Evolutionary conservation across 2,113 vertebrate genomes (phyloP).

Genomic region (Podilymbus podiceps): DNA sequence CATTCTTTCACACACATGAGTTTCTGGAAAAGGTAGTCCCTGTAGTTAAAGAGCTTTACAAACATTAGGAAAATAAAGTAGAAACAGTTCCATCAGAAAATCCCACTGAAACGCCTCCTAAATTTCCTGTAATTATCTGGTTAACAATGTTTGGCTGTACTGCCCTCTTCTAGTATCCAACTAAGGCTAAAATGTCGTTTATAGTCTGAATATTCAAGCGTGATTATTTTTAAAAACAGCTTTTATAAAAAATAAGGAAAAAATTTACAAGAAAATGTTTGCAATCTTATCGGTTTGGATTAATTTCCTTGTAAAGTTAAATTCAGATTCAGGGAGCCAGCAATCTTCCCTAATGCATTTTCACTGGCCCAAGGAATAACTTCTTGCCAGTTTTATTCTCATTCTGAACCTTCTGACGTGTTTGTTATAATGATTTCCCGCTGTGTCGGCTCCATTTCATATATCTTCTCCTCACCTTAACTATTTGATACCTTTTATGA

Average conservation of each 20-base stretch:
- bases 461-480: background rate
- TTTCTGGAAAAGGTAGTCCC: slow-evolving; percentile 70
- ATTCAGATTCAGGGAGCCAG: background rate
- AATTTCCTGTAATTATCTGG: slow-evolving; percentile 6
- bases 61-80: background rate
- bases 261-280: background rate
- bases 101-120: background rate
- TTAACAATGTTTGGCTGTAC: background rate
- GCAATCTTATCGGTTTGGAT: background rate
- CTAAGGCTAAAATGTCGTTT: background rate
- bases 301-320: background rate
- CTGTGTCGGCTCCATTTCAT: background rate
- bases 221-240: background rate
- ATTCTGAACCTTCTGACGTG: background rate
- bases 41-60: slow-evolving; percentile 25
- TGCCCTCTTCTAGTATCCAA: background rate
- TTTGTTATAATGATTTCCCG: background rate
- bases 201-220: background rate
- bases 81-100: background rate
- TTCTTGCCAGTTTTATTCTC: background rate
- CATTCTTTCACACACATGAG: slow-evolving; percentile 74
- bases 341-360: background rate
- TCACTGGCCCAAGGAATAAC: background rate
- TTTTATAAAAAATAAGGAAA: background rate
- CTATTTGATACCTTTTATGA: background rate